These are phyloP conservation scores for Craterocephalus amniculus DNA, from an alignment of 2,797 vertebrate species.

Conservation along the genomic window DNA sequence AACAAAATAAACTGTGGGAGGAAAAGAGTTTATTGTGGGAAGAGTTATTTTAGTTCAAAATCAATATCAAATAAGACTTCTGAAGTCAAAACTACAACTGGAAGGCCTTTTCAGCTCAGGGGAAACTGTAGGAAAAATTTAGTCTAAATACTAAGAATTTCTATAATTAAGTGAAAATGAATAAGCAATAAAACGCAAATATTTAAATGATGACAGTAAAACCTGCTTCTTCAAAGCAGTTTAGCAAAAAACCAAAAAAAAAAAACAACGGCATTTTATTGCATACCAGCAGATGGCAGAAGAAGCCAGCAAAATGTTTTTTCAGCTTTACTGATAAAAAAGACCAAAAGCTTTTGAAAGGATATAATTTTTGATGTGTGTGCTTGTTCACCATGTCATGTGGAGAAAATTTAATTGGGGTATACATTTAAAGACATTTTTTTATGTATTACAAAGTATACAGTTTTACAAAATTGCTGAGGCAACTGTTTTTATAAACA, in stretches of 20 bases:
- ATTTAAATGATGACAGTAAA: background rate
- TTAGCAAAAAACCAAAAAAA: too few relatives aligned
- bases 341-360: background rate
- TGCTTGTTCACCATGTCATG: background rate
- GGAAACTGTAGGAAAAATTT: too few relatives aligned
- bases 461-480: background rate
- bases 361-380: background rate
- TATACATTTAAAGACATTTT: background rate
- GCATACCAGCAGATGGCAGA: slow-evolving; percentile 60
- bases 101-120: slow-evolving; percentile 26
- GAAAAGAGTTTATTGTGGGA: background rate
- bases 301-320: slow-evolving; percentile 16
- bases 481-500: background rate
- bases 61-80: background rate
- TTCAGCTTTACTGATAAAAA: background rate
- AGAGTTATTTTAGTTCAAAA: background rate
- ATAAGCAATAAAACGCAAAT: too few relatives aligned
- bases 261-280: background rate
- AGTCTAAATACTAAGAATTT: too few relatives aligned
- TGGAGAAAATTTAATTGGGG: too few relatives aligned
- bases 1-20: background rate
- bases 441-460: background rate
- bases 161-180: background rate
- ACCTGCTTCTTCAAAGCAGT: background rate
- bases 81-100: background rate